These are phyloP conservation scores for human (Homo sapiens) DNA, from an alignment of 2,113 vertebrate genomes.

Conservation along the genomic window GRCh38 chr2:106077001-106077500, in stretches of 20 bases:
- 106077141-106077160: neutral
- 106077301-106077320: neutral
- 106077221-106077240: neutral
- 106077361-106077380: neutral
- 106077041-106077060: neutral
- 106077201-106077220: neutral
- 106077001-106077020: neutral
- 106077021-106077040: neutral
- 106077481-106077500: neutral
- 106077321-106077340: neutral
- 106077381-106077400: neutral
- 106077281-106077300: neutral
- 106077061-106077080: no score
- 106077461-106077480: neutral
- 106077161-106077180: neutral
- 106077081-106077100: neutral
- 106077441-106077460: no score
- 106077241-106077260: neutral
- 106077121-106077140: no score
- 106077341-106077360: neutral
- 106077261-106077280: neutral
- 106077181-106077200: neutral
- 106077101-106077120: neutral
- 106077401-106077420: neutral
- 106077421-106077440: neutral